Base-by-base conservation (phyloP, 2,888 invertebrate species). In the Embidobia sp. region DNA sequence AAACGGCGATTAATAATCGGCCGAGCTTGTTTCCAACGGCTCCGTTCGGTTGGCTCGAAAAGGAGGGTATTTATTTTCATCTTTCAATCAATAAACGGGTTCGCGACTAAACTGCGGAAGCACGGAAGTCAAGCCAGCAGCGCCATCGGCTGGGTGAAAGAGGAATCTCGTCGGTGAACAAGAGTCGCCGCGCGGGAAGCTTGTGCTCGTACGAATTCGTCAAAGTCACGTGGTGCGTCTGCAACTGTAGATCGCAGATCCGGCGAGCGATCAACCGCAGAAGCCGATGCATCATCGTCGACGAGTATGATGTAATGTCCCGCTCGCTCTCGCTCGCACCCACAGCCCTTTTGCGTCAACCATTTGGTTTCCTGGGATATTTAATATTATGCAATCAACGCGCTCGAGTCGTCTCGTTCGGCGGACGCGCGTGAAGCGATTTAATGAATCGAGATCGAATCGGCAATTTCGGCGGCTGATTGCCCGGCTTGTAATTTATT, bases 211-310 rank as follows among this genome's bases (percentile, higher is more conserved):
- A 61, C 31, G 76, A 79, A 77, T 75, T 67, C 73, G 81, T 81
- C 81, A 77, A 78, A 83, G 80, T 82, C 83, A 82, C 82, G 79
- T 84, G 83, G 81, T 48, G 42, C 16, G 6, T 33, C 27, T 27
- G 49, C 35, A 74, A 51, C 69, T 64, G 37, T 63, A 55, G 11
- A 66, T 74, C 53, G 48, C 44, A 2, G 72, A 81, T 80, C 61
- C 80, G 78, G 77, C 31, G 48, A 31, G 8, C 40, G 67, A 46
- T 57, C 16, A 46, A 57, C 46, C 48, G 63, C 53, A 70, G 37
- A 26, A 49, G 49, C 13, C 40, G 51, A 82, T 81, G 82, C 81
- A 83, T 84, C 82, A 83, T 76, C 75, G 73, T 72, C 48, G 79
- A 64, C 75, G 72, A 53, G 77, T 69, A 78, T 83, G 82, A 83